Conservation (phyloP, 2,888 invertebrate species). For the Apotomis turbidana region DNA sequence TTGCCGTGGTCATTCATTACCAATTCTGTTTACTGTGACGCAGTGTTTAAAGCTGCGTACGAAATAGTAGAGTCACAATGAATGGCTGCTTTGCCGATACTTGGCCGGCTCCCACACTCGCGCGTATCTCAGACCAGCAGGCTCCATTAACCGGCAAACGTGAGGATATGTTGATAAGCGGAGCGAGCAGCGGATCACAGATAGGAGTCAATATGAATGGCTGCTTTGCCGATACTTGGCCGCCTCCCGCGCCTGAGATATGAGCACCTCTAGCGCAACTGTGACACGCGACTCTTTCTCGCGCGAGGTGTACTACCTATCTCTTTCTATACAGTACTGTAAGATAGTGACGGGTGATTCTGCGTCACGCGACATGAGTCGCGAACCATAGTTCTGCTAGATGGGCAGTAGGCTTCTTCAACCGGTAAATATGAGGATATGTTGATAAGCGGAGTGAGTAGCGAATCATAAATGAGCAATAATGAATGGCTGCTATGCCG, state of each 20-base stretch:
- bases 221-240: constrained; percentile 56
- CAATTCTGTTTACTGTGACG: background rate
- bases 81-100: constrained; percentile 60
- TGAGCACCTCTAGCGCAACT: constrained; percentile 62
- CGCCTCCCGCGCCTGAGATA: constrained; percentile 32
- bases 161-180: constrained; percentile 34
- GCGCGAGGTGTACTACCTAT: too few species aligned
- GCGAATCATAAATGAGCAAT: constrained; percentile 48
- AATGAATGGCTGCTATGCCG: constrained; percentile 62
- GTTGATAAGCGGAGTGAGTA: constrained; percentile 40
- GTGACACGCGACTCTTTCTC: too few species aligned
- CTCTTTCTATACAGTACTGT: too few species aligned
- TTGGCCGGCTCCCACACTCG: constrained; percentile 44
- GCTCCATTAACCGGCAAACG: constrained; percentile 65
- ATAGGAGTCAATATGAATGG: constrained; percentile 59
- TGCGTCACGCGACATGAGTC: too few species aligned
- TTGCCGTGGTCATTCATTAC: too few species aligned
- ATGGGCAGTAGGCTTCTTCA: constrained; percentile 66
- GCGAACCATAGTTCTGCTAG: too few species aligned
- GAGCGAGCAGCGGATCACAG: constrained; percentile 23
- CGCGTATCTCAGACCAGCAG: constrained; percentile 71
- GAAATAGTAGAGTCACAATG: constrained; percentile 61
- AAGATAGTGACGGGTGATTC: too few species aligned
- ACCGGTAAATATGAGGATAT: constrained; percentile 51
- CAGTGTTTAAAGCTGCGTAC: constrained; percentile 37